Evolutionary conservation across 2,888 invertebrate genomes (phyloP).

Genomic region (Drosophila parthenogenetica): DNA sequence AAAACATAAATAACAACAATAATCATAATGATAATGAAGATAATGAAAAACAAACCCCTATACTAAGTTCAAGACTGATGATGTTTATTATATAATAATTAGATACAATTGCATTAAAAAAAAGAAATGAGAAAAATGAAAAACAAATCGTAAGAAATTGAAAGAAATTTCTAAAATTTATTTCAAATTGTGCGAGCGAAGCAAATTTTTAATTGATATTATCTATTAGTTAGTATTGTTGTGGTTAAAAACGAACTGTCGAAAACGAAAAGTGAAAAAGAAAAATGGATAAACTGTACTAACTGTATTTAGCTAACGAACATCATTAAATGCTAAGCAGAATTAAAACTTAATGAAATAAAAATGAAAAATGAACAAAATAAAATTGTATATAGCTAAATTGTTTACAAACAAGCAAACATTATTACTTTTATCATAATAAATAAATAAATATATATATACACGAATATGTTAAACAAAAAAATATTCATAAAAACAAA

Average conservation of each 20-base stretch:
- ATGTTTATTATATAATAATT: constrained; percentile 79
- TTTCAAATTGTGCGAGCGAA: constrained; percentile 48
- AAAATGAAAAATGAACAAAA: constrained; percentile 3
- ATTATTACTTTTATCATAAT: constrained; percentile 12
- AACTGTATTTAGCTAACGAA: constrained; percentile 47
- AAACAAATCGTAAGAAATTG: constrained; percentile 37
- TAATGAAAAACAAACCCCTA: constrained; percentile 45
- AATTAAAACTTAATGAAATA: not conserved
- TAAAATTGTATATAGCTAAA: constrained; percentile 58
- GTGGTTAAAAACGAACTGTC: constrained; percentile 29
- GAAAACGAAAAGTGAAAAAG: not conserved
- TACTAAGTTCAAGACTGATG: constrained; percentile 84
- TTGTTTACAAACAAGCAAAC: constrained; percentile 47
- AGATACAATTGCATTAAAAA: constrained; percentile 50
- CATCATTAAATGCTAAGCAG: constrained; percentile 75
- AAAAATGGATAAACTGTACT: constrained; percentile 12
- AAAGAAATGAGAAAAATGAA: constrained; percentile 6
- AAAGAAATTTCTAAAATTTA: constrained; percentile 52
- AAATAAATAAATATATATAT: constrained; percentile 6
- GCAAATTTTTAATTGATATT: constrained; percentile 56
- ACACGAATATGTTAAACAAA: constrained; percentile 20
- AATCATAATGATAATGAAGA: constrained; percentile 1
- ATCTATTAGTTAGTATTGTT: constrained; percentile 54
- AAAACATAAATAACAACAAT: constrained; percentile 2
- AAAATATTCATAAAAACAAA: constrained; percentile 18